A percentile compares a stretch with the other conserved stretches of the same genome.
Conservation (phyloP, 2,113 vertebrate species). For the Brachirus orientalis region DNA sequence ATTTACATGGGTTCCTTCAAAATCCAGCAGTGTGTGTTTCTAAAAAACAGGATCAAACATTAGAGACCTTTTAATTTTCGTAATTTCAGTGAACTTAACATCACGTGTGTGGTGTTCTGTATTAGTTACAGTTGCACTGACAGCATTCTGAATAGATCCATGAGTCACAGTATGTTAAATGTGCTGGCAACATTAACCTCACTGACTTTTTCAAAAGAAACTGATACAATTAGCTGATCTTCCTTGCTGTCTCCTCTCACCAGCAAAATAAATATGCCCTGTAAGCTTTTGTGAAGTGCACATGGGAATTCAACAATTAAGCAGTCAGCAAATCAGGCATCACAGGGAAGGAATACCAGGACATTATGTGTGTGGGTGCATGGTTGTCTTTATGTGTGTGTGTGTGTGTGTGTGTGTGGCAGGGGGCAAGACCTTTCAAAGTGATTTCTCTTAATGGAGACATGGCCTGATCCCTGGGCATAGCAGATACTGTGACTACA, state of each 20-base stretch:
- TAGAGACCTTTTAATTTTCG: too few species aligned
- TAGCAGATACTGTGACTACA: constrained; percentile 72
- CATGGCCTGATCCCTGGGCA: constrained; percentile 58
- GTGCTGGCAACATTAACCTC: constrained; percentile 16
- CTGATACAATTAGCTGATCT: constrained; percentile 26
- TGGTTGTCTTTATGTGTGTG: constrained; percentile 15
- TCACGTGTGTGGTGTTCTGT: too few species aligned
- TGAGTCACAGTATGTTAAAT: not conserved
- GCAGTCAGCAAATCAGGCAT: constrained; percentile 29
- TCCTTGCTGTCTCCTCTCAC: constrained; percentile 2
- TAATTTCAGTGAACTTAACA: too few species aligned
- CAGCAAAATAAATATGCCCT: constrained; percentile 5
- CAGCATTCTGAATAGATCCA: too few species aligned
- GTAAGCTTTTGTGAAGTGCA: constrained; percentile 19
- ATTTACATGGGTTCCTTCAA: too few species aligned
- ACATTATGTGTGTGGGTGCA: constrained; percentile 19
- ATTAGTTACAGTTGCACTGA: too few species aligned
- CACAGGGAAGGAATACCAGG: constrained; percentile 34
- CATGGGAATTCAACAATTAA: constrained; percentile 28
- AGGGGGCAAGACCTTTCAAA: constrained; percentile 50
- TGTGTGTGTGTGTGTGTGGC: constrained; percentile 20
- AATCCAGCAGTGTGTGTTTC: too few species aligned
- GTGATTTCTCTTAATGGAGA: constrained; percentile 51
- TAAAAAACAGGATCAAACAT: too few species aligned
- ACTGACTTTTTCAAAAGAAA: constrained; percentile 9